phyloP scores from a whole-genome alignment of 2,113 vertebrate species.

The Cryptotis parvus region DNA sequence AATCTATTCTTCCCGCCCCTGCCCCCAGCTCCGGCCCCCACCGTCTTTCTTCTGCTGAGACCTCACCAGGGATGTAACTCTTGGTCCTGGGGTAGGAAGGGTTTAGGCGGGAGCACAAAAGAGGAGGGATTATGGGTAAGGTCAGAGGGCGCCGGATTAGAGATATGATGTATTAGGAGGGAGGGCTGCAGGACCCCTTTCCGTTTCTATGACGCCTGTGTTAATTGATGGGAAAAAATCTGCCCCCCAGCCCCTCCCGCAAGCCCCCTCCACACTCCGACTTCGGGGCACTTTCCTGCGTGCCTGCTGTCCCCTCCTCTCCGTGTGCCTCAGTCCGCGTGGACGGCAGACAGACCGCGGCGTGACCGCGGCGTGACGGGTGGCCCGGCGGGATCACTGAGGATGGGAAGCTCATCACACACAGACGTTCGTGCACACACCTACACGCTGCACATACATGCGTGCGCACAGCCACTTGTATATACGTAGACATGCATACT shows the following conservation, averaged over 20 bases:
- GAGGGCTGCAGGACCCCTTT: slow-evolving; percentile 74
- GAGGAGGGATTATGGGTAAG: slow-evolving; percentile 83
- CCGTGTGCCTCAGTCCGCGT: not conserved
- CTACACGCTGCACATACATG: no score
- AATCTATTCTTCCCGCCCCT: slow-evolving; percentile 8
- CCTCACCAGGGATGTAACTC: slow-evolving; percentile 42
- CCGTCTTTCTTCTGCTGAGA: slow-evolving; percentile 44
- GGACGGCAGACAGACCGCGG: no score
- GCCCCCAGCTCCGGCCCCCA: not conserved
- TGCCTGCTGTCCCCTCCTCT: not conserved
- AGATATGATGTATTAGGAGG: slow-evolving; percentile 83
- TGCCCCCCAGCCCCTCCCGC: not conserved
- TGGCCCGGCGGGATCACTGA: no score
- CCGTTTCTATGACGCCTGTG: slow-evolving; percentile 78
- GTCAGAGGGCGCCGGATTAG: slow-evolving; percentile 86
- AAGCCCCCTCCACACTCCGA: not conserved
- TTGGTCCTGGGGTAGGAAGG: slow-evolving; percentile 7
- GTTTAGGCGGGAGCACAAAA: slow-evolving; percentile 77
- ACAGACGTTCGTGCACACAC: no score
- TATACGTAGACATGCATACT: no score
- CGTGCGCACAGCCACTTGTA: no score
- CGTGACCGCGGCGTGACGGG: no score
- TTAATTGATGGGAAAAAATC: slow-evolving; percentile 79
- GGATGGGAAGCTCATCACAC: no score
- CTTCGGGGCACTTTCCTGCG: not conserved